phyloP scores from a whole-genome alignment of 2,113 vertebrate genomes.

The Protobothrops flavoviridis region DNA sequence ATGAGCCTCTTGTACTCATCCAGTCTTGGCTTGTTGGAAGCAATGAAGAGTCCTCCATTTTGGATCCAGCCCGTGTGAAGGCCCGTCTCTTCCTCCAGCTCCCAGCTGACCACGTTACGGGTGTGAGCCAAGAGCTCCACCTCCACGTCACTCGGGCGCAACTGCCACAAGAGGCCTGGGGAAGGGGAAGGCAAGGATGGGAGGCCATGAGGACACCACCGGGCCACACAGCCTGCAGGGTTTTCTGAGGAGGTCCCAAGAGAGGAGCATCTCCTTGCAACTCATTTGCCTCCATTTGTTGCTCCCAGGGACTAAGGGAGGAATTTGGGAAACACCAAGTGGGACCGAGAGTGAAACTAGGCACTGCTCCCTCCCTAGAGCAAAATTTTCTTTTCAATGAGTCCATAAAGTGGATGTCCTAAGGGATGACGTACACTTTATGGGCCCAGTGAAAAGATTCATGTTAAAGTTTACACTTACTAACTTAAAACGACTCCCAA shows the following conservation, averaged over 20 bases:
- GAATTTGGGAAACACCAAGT: background rate
- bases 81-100: conserved; percentile 89
- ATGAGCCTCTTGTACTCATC: conserved; percentile 98
- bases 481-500: background rate
- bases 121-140: conserved; percentile 94
- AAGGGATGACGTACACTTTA: background rate
- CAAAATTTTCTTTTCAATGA: background rate
- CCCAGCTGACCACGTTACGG: conserved; percentile 81
- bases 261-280: background rate
- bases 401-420: no score
- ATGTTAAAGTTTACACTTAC: background rate
- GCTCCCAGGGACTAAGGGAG: background rate
- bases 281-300: background rate
- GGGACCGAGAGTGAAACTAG: background rate
- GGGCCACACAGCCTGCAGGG: background rate
- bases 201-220: background rate
- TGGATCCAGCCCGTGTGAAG: conserved; percentile 94
- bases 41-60: conserved; percentile 96
- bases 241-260: background rate
- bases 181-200: background rate
- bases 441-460: background rate
- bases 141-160: conserved; percentile 93
- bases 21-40: conserved; percentile 91
- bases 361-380: no score
- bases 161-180: conserved; percentile 93